Base-by-base conservation (phyloP, 2,797 vertebrate species). In the Malacoctenus gilli region DNA sequence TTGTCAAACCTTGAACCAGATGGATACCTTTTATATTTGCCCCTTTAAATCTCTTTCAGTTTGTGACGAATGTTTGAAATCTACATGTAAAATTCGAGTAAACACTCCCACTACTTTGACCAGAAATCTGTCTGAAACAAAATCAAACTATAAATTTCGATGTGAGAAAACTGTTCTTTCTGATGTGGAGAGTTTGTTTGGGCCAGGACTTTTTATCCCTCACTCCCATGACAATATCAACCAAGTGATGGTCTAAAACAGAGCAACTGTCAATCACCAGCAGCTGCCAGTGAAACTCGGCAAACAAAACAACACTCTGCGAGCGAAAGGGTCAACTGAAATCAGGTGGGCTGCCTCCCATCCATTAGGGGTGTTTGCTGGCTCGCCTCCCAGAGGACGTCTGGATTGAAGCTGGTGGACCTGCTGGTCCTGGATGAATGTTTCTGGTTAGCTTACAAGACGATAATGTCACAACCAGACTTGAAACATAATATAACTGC, bases 351-450 rank as follows among this genome's bases (percentile, higher is more conserved):
- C 11, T 21, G 34, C n/a, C 43, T 43, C 43, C 13, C 20, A 69
- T 55, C 67, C 62, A 75, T 60, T 58, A 60, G 52, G 31, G 52
- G 38, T 15, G 38, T 49, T 60, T 51, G 32, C n/a, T 28, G 37
- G 22, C 40, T 16, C 18, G 19, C 2, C 5, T 64, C 65, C 48
- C 52, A 0, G 22, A 59, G 57, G 59, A 65, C 19, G 14, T 22
- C 4, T 1, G 43, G 34, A 62, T 30, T 46, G 54, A 38, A 53
- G 40, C 34, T 28, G 39, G 1, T 28, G 15, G 58, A 55, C 59
- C 43, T 16, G 48, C 13, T 52, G 53, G 32, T 19, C 18, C 31
- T 37, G n/a, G 16, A 55, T 35, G 46, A 69, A 16, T 19, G 54
- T 51, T 59, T 51, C 46, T 52, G 32, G 30, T 55, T 18, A 40